Evolutionary conservation across 2,888 invertebrate species (phyloP), one percentile per base, ranked within the genome.

Genomic region (Thyatira batis): DNA sequence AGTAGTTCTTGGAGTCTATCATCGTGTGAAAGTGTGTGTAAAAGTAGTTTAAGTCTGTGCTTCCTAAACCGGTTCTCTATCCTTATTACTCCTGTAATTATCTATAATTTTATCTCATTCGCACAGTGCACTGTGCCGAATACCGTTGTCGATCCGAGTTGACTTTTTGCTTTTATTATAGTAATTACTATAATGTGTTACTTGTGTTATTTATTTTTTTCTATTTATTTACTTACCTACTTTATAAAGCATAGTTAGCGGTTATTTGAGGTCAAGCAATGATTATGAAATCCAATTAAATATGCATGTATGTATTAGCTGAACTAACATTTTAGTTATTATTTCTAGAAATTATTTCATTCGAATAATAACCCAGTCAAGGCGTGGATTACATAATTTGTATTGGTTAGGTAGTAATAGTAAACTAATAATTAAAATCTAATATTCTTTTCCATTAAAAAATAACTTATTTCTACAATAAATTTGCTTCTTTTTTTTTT

Each of bases 1-100:
- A 13, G 13, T 33, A 45, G 6, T 20, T 27, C 51, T 58, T 53
- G 58, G 58, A 53, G 61, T 66, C 60, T 63, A 52, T 55, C 53
- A 65, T 57, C 66, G 63, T 69, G 72, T 73, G 77, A 81, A 76
- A 81, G 81, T 71, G 65, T 61, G 64, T 68, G 72, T 75, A 71
- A 73, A 74, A 78, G 71, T 73, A 70, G 73, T 73, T 76, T 71
- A 64, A 65, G 61, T 49, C 20, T 11, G 49, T 61, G 57, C 63
- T 67, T 65, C 68, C 61, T 68, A 66, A 68, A 67, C 64, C 61
- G 53, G 51, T 65, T 46, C 48, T 64, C 39, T 57, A 0, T 71
- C 73, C 69, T 61, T 55, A 55, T 70, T 57, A 13, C 44, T 46
- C 60, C 43, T 52, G 45, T 48, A 52, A 45, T 45, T 49, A 44